Percentiles rank a stretch among this genome's conserved stretches.
These are phyloP conservation scores for Argyrosomus japonicus DNA, from an alignment of 2,113 vertebrate species.

Conservation along the genomic window DNA sequence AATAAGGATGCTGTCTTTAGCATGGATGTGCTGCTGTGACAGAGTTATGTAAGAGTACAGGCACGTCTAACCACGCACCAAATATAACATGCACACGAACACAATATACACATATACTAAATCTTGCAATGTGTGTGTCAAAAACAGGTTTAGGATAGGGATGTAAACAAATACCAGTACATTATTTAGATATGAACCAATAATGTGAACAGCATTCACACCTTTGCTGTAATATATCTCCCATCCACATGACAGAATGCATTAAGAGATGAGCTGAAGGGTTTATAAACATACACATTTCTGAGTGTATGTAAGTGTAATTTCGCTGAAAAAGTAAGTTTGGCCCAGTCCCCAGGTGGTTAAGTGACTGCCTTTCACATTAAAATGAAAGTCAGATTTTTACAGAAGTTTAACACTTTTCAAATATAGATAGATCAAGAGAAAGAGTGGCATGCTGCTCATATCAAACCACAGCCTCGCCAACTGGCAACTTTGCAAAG, in stretches of 20 bases:
- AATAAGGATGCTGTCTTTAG: constrained; percentile 34
- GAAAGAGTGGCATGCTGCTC: not conserved
- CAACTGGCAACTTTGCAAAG: not conserved
- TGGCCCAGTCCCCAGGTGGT: no score
- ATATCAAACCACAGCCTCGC: not conserved
- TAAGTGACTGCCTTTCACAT: no score
- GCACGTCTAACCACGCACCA: constrained; percentile 26
- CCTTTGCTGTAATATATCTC: not conserved
- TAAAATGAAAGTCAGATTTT: not conserved
- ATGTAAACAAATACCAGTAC: not conserved
- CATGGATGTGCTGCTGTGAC: constrained; percentile 16
- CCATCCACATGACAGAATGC: not conserved
- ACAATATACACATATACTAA: not conserved
- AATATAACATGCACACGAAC: constrained; percentile 15
- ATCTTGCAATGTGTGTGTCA: not conserved
- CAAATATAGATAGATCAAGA: not conserved
- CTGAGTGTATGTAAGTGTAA: not conserved
- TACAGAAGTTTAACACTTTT: not conserved
- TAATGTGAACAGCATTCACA: not conserved
- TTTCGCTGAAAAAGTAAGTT: not conserved
- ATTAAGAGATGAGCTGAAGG: not conserved
- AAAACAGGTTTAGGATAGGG: not conserved
- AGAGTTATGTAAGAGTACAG: constrained; percentile 58
- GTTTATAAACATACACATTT: not conserved
- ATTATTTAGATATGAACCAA: not conserved